Percentiles rank a stretch among this genome's conserved stretches.
Evolutionary conservation across 2,113 vertebrate species (phyloP).

Genomic region (Chamaea fasciata): DNA sequence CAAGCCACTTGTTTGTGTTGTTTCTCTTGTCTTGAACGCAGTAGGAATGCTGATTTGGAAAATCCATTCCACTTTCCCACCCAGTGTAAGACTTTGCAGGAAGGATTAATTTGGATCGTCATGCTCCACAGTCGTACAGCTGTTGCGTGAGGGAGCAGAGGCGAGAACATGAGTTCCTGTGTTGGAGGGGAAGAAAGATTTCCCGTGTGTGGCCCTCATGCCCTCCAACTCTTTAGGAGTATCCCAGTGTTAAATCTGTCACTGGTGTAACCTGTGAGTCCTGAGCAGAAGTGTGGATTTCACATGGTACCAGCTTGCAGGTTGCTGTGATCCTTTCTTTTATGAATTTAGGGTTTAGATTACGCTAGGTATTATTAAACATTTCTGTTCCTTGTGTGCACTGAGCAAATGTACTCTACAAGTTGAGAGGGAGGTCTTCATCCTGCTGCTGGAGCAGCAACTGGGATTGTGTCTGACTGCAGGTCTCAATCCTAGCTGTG

Average conservation of each 20-base stretch:
- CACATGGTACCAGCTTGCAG: fast-evolving
- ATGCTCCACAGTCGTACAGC: background rate
- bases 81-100: background rate
- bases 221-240: background rate
- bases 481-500: background rate
- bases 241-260: background rate
- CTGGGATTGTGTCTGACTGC: background rate
- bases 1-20: background rate
- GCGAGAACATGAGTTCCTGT: background rate
- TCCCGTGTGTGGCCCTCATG: fast-evolving
- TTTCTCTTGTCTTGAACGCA: background rate
- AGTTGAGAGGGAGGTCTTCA: background rate
- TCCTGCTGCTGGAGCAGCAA: background rate
- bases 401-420: background rate
- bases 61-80: background rate
- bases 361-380: background rate
- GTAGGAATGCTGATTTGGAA: background rate
- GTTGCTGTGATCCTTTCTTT: background rate
- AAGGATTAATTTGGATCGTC: background rate
- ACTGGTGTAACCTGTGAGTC: background rate
- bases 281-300: background rate
- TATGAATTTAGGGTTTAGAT: background rate
- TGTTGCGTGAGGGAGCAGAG: background rate
- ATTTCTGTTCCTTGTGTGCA: background rate
- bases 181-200: background rate